phyloP scores from a whole-genome alignment of 2,888 invertebrate genomes.

The Aquatica leii region DNA sequence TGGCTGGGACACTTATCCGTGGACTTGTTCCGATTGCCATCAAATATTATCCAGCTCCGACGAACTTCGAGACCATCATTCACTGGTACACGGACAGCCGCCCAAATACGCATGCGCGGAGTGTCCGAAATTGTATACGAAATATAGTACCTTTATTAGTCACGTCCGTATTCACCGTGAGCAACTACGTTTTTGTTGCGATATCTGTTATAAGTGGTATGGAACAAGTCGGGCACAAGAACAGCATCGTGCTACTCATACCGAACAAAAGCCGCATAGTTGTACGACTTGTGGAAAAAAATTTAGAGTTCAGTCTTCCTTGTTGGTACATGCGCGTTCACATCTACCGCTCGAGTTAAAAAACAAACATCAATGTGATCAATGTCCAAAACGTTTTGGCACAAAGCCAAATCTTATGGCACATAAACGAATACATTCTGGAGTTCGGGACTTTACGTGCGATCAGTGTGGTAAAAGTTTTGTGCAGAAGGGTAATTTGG shows the following conservation, averaged over 20 bases:
- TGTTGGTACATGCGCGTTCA: slow-evolving; percentile 64
- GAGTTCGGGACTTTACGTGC: slow-evolving; percentile 65
- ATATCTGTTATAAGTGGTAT: slow-evolving; percentile 67
- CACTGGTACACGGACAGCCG: slow-evolving; percentile 69
- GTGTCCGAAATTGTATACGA: slow-evolving; percentile 70
- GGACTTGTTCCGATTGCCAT: slow-evolving; percentile 65
- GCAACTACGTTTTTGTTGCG: slow-evolving; percentile 65
- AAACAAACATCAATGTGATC: slow-evolving; percentile 67
- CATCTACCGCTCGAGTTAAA: slow-evolving; percentile 67
- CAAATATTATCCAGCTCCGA: slow-evolving; percentile 61
- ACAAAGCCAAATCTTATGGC: slow-evolving; percentile 67
- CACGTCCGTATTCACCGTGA: slow-evolving; percentile 72
- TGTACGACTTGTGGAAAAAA: slow-evolving; percentile 66
- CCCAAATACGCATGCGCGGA: slow-evolving; percentile 72
- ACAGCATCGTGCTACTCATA: slow-evolving; percentile 62
- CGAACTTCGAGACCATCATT: slow-evolving; percentile 68
- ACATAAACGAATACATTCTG: slow-evolving; percentile 66
- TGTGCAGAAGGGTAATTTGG: slow-evolving; percentile 67
- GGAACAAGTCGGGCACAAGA: slow-evolving; percentile 58
- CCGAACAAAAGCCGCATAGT: slow-evolving; percentile 62
- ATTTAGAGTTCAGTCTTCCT: slow-evolving; percentile 66
- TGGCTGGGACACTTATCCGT: slow-evolving; percentile 62
- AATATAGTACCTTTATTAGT: slow-evolving; percentile 70
- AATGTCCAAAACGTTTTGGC: slow-evolving; percentile 67
- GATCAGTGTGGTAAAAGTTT: slow-evolving; percentile 69